Conservation (phyloP, 2,888 invertebrate genomes). For the Salticus scenicus region DNA sequence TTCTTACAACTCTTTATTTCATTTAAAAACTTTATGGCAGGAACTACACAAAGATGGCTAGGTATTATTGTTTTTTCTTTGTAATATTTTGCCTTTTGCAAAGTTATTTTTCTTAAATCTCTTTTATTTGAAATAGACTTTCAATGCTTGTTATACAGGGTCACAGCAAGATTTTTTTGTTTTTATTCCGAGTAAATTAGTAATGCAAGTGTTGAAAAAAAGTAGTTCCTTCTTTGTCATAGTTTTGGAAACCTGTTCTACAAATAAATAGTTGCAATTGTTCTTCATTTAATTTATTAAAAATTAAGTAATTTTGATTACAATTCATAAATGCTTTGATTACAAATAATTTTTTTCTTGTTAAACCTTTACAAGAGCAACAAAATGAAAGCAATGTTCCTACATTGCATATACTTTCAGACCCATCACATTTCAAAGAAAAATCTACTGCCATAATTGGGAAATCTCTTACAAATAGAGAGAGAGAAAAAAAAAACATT, state of each 20-base stretch:
- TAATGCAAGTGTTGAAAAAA: not conserved
- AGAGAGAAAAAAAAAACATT: too few relatives aligned
- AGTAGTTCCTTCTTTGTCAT: not conserved
- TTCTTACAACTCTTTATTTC: not conserved
- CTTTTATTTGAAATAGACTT: not conserved
- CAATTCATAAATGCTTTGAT: too few relatives aligned
- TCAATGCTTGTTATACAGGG: not conserved
- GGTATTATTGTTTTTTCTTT: slow-evolving; percentile 3
- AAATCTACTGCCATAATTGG: too few relatives aligned
- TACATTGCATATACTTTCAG: too few relatives aligned
- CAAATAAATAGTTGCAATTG: not conserved
- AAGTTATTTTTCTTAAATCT: not conserved
- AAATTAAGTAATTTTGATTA: too few relatives aligned
- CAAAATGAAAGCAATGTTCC: too few relatives aligned
- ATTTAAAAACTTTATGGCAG: not conserved
- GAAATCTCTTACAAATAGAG: too few relatives aligned
- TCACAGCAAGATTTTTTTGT: not conserved
- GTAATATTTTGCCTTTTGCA: not conserved
- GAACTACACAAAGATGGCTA: not conserved
- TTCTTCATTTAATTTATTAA: not conserved
- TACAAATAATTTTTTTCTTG: too few relatives aligned
- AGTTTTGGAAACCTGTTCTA: not conserved
- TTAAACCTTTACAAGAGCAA: too few relatives aligned
- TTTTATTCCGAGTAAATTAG: not conserved
- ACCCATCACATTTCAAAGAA: too few relatives aligned